Evolutionary conservation across 2,888 invertebrate genomes (phyloP), one percentile per base, ranked within the genome.

Genomic region (Dicycla oo): DNA sequence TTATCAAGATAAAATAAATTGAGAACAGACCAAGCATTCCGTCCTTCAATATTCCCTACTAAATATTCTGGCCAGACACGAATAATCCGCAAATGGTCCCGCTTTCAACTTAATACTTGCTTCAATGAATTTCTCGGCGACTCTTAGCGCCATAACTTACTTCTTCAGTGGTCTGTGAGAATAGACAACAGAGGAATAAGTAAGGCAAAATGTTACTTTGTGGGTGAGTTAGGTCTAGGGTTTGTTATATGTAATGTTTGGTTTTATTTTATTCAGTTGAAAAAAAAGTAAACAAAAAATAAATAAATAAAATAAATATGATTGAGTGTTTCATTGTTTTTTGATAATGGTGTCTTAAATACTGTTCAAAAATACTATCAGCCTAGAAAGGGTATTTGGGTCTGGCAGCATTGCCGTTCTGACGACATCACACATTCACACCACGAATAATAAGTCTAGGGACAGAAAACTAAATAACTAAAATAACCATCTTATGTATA

Each of bases 141-240:
- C 43, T 71, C 20, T 34, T 43, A 40, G 30, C 7, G 30, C 45
- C 38, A 63, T 73, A 40, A 73, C 13, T 47, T 54, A 45, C n/a
- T 64, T 30, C 30, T 72, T 47, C 73, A 73, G n/a, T 40, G 38
- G 53, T 47, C 73, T 45, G 73, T 40, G 45, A 45, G 73, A 47
- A 26, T 38, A 38, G 38, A 53, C 63, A 45, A 73, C 73, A 63
- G 11, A 62, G 10, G 23, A 47, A 72, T 73, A 54, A 40, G 15
- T 47, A 15, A 54, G 3, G 34, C 8, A 18, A 58, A n/a, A n/a
- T 53, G 20, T 15, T 47, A 54, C 54, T 47, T 26, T 54, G 20
- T n/a, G n/a, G 26, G n/a, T 64, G 5, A 62, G 26, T 71, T 71
- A 47, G 57, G 3, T 2, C 3, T 34, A 43, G 34, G 20, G 13